phyloP scores from a whole-genome alignment of 1,140 invertebrate species.

The Pogonomyrmex barbatus region DNA sequence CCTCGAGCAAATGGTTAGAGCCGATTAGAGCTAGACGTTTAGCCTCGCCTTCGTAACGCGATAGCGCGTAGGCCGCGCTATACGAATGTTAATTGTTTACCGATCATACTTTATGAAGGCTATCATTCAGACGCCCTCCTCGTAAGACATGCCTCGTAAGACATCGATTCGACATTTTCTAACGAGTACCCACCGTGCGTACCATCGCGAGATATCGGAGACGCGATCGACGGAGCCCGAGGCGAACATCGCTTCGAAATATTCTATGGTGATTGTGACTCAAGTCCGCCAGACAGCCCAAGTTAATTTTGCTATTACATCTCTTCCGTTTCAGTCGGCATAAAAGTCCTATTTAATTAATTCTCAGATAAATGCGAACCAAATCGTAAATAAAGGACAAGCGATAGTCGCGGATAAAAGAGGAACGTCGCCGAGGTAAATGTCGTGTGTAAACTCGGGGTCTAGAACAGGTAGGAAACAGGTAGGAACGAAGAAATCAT shows the following conservation, averaged over 20 bases:
- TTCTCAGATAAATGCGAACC: conserved; percentile 32
- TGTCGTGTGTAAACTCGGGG: neutral
- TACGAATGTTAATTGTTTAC: conserved; percentile 83
- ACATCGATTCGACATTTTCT: conserved; percentile 79
- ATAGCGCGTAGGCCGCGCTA: conserved; percentile 77
- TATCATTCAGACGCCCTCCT: conserved; percentile 71
- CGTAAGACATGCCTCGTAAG: conserved; percentile 68
- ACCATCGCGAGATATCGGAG: conserved; percentile 42
- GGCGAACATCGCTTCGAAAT: conserved; percentile 61
- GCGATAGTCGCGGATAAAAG: neutral
- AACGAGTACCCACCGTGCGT: conserved; percentile 73
- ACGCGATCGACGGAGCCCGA: conserved; percentile 56
- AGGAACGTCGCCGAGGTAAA: neutral
- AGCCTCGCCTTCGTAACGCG: conserved; percentile 63
- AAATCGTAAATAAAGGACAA: conserved; percentile 46
- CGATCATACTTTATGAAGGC: conserved; percentile 83
- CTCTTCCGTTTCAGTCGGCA: conserved; percentile 22
- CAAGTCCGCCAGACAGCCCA: neutral
- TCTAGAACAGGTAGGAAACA: neutral
- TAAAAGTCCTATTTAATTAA: conserved; percentile 54
- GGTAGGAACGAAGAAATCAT: neutral
- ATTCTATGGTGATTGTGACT: conserved; percentile 51
- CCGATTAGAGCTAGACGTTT: conserved; percentile 59
- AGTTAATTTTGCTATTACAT: conserved; percentile 33
- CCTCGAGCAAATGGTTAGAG: conserved; percentile 82